Percentiles rank a stretch among this genome's conserved stretches.
These are phyloP conservation scores for Tetramorium parvispinum DNA, from an alignment of 1,140 invertebrate species.

Conservation along the genomic window DNA sequence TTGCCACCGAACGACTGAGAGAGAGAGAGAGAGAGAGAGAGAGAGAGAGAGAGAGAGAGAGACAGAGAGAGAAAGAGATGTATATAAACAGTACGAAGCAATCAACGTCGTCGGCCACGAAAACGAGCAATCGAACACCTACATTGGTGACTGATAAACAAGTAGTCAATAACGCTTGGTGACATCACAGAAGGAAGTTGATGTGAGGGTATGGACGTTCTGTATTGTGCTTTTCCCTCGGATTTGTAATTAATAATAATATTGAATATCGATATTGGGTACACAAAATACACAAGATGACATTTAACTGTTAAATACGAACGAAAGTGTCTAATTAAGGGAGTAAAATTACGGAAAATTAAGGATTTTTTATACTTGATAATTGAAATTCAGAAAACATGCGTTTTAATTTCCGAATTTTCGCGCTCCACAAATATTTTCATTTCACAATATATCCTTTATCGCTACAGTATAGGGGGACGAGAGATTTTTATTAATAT, in stretches of 20 bases:
- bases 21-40: conserved; percentile 4
- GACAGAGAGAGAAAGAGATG: not conserved
- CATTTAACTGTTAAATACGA: not conserved
- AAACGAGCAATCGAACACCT: conserved; percentile 28
- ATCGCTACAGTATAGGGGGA: too few species aligned
- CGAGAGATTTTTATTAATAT: too few species aligned
- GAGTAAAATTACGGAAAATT: not conserved
- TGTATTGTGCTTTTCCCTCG: not conserved
- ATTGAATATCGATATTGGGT: not conserved
- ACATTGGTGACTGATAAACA: conserved; percentile 20
- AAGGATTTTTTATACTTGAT: not conserved
- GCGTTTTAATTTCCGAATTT: not conserved
- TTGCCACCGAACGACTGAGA: not conserved
- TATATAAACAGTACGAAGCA: not conserved
- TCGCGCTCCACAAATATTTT: not conserved
- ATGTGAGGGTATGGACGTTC: not conserved
- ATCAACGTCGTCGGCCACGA: conserved; percentile 15
- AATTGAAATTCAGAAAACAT: not conserved
- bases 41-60: conserved; percentile 20
- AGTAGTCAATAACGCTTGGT: conserved; percentile 13
- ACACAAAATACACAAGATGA: too few species aligned
- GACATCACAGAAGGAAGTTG: not conserved
- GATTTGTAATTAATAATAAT: not conserved
- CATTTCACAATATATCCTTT: too few species aligned
- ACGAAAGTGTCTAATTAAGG: not conserved